Evolutionary conservation across 2,888 invertebrate genomes (phyloP), one percentile per base, ranked within the genome.

Genomic region (Drosophila koepferae): DNA sequence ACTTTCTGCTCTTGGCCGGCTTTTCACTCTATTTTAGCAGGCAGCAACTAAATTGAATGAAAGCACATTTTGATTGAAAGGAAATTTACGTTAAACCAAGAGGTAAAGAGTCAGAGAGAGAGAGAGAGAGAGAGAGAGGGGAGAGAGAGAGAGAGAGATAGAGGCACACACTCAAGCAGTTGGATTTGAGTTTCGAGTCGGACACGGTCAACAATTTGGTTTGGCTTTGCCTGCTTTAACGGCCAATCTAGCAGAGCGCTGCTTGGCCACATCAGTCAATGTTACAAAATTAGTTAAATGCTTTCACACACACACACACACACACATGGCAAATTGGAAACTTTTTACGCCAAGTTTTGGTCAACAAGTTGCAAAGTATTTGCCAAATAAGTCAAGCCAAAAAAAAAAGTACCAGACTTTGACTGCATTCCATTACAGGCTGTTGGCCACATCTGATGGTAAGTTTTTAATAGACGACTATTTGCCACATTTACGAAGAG

Each of bases 21-120:
- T 49, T 60, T 60, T 49, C 48, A 60, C 60, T 60, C 60, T 49
- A 60, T 82, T 86, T 83, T 51, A 51, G 55, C 63, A 40, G 49
- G 16, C 60, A 62, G 67, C 63, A 69, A 65, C 69, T 56, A 86
- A 89, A 87, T 87, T 89, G 84, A 87, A 89, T 89, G 74, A 89
- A 89, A 85, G 89, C 82, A 81, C 84, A 82, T 81, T 87, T 87
- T 89, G 87, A 87, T 89, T 87, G 84, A 87, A 86, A 84, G 77
- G 82, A 88, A 89, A 82, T 86, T 84, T 73, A 77, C 85, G 85
- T 87, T 75, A 77, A 85, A 87, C 74, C 78, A 72, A 61, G 69
- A 72, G 68, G 77, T 18, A 72, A 20, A 20, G 20, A 44, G 44
- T 0, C 12, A 20, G 12, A 10, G 20, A 5, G 69, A 76, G 59